Evolutionary conservation across 2,888 invertebrate species (phyloP).

Genomic region (Cantharis flavilabris): DNA sequence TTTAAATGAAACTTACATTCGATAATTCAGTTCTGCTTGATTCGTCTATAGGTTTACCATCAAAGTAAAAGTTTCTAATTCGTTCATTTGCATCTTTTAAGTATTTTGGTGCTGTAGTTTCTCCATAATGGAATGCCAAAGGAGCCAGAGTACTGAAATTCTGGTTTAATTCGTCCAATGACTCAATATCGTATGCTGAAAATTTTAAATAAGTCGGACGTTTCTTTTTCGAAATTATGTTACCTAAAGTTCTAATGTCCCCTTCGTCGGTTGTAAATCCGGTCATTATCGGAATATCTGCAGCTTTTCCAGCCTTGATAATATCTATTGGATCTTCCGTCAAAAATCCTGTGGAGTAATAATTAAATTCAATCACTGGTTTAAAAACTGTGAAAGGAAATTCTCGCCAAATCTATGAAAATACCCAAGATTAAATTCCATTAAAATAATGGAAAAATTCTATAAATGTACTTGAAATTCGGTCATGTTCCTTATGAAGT

Average conservation of each 20-base stretch:
- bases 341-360: slow-evolving; percentile 69
- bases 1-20: slow-evolving; percentile 48
- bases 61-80: slow-evolving; percentile 57
- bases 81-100: slow-evolving; percentile 40
- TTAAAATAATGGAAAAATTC: no score
- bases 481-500: slow-evolving; percentile 58
- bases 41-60: slow-evolving; percentile 48
- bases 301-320: slow-evolving; percentile 57
- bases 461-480: background rate
- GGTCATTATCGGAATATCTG: slow-evolving; percentile 70
- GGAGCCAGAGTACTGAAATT: slow-evolving; percentile 55
- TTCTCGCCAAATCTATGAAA: slow-evolving; percentile 69
- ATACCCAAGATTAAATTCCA: background rate
- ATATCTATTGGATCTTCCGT: slow-evolving; percentile 63
- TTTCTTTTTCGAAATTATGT: background rate
- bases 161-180: slow-evolving; percentile 50
- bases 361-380: slow-evolving; percentile 73
- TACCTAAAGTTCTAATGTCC: slow-evolving; percentile 62
- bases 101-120: slow-evolving; percentile 45
- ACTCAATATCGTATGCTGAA: slow-evolving; percentile 36
- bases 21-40: slow-evolving; percentile 49
- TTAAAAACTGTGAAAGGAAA: slow-evolving; percentile 82
- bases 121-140: slow-evolving; percentile 54
- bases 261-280: slow-evolving; percentile 78
- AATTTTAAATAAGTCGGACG: background rate